Evolutionary conservation across 92 coral and sea anemone genomes (phyloP).

Genomic region (Meandrina meandrites): DNA sequence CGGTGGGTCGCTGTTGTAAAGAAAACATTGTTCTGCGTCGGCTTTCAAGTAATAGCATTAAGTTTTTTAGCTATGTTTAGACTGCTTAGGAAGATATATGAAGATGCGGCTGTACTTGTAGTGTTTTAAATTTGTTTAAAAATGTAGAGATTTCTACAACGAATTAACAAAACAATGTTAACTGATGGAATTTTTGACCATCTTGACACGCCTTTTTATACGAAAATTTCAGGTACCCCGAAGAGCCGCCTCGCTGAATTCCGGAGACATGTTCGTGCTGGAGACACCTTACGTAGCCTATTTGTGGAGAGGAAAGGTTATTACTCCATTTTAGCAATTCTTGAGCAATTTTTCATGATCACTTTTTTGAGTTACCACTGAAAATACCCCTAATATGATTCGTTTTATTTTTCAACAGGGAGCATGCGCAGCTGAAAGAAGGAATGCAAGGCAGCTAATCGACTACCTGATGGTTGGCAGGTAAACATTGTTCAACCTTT

Average conservation of each 20-base stretch:
- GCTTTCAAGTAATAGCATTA: no score
- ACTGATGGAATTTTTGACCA: background rate
- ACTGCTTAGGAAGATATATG: no score
- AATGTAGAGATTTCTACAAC: no score
- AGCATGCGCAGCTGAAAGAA: conserved; percentile 83
- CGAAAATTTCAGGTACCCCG: conserved; percentile 68
- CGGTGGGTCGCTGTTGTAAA: no score
- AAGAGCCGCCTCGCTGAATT: conserved; percentile 81
- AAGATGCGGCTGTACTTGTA: no score
- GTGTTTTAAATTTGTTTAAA: no score
- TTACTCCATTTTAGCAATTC: background rate
- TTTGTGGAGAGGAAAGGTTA: conserved; percentile 89
- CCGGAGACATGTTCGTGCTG: conserved; percentile 87
- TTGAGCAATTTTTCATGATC: background rate
- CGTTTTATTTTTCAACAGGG: conserved; percentile 55
- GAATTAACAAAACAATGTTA: no score
- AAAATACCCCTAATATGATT: no score
- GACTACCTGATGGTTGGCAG: conserved; percentile 83
- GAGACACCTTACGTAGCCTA: conserved; percentile 68
- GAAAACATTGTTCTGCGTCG: no score
- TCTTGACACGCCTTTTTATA: no score
- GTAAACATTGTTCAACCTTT: conserved; percentile 44
- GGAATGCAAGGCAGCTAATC: conserved; percentile 73
- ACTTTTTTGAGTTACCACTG: no score
- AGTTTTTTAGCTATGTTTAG: no score